Conservation (phyloP, 1,140 invertebrate species). For the Aphis craccivora region DNA sequence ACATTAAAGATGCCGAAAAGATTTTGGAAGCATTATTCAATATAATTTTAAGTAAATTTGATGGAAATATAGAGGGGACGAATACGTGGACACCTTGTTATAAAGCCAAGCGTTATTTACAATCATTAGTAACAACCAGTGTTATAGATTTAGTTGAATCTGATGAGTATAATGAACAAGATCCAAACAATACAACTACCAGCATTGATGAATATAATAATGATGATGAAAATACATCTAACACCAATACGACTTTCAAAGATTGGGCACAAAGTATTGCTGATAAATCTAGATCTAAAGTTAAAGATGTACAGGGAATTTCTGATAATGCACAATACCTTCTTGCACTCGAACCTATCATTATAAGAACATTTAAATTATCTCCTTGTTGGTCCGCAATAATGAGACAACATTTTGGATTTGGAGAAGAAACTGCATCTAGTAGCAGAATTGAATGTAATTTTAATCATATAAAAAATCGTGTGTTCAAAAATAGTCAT, state of each 20-base stretch:
- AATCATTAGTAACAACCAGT: neutral
- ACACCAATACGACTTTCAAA: neutral
- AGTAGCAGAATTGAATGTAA: neutral
- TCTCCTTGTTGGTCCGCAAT: neutral
- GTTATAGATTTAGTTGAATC: neutral
- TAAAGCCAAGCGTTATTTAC: neutral
- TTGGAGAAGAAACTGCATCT: neutral
- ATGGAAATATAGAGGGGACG: neutral
- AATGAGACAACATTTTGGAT: neutral
- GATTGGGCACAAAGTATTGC: neutral
- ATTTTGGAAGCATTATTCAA: neutral
- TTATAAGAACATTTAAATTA: neutral
- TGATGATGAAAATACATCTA: neutral
- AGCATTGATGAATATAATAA: neutral
- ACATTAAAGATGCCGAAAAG: neutral
- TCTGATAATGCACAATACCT: slow-evolving; percentile 1
- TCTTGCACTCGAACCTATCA: neutral
- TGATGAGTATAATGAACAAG: neutral
- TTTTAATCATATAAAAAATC: slow-evolving; percentile 18
- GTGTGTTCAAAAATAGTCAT: neutral
- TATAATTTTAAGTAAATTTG: neutral
- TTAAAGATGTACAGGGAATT: neutral
- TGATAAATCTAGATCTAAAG: neutral
- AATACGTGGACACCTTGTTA: neutral
- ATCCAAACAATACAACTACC: neutral